Conservation (phyloP, 2,113 vertebrate genomes). For the Neodontobutis hainanensis region DNA sequence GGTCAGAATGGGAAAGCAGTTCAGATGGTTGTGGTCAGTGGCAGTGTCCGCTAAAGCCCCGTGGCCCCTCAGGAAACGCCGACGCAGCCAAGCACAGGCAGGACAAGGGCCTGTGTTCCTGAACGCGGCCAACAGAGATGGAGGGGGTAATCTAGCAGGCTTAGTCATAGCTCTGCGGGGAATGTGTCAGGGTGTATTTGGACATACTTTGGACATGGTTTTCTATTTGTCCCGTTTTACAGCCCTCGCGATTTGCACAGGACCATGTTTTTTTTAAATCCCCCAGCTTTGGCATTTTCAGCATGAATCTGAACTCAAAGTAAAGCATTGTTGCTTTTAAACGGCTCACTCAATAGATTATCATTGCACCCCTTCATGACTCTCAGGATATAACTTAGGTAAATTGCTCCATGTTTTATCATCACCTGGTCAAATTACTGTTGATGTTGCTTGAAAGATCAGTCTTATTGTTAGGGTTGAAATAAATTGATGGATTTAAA, state of each 20-base stretch:
- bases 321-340: too few relatives aligned
- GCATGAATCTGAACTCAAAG: too few relatives aligned
- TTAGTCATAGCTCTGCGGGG: slow-evolving; percentile 51
- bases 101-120: slow-evolving; percentile 42
- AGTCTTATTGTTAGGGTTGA: too few relatives aligned
- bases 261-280: slow-evolving; percentile 1
- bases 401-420: too few relatives aligned
- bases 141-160: slow-evolving; percentile 44
- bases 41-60: slow-evolving; percentile 46
- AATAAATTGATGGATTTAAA: too few relatives aligned
- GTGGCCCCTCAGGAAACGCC: slow-evolving; percentile 52
- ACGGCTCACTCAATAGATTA: too few relatives aligned
- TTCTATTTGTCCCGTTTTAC: slow-evolving; percentile 2
- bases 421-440: too few relatives aligned
- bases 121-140: slow-evolving; percentile 44
- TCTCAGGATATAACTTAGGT: too few relatives aligned
- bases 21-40: slow-evolving; percentile 58
- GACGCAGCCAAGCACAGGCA: slow-evolving; percentile 46
- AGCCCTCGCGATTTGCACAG: neutral
- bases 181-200: slow-evolving; percentile 8
- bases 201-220: slow-evolving; percentile 8
- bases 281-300: neutral
- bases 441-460: too few relatives aligned
- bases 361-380: too few relatives aligned
- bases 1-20: slow-evolving; percentile 56